phyloP scores from a whole-genome alignment of 2,113 vertebrate species.

The Scalopus aquaticus region DNA sequence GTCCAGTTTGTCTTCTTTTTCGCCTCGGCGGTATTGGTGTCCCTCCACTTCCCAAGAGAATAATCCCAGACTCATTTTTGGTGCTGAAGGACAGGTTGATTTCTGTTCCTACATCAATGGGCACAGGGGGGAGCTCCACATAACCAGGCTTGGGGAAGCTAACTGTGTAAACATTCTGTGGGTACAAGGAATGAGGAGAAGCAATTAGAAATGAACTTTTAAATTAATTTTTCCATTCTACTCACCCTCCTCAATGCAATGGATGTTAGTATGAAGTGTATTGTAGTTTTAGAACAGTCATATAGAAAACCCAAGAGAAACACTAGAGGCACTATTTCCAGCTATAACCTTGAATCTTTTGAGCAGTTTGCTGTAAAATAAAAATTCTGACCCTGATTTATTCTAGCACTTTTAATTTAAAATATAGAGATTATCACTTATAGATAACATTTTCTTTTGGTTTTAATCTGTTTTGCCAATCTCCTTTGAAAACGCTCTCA shows the following conservation, averaged over 20 bases:
- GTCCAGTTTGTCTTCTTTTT: slow-evolving; percentile 90
- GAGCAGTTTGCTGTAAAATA: neutral
- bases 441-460: neutral
- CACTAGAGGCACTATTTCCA: neutral
- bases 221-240: neutral
- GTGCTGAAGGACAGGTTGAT: slow-evolving; percentile 98
- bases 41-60: slow-evolving; percentile 91
- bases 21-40: slow-evolving; percentile 85
- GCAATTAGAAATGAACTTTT: slow-evolving; percentile 9
- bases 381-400: neutral
- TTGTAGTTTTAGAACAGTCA: slow-evolving; percentile 1
- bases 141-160: slow-evolving; percentile 95
- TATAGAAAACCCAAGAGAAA: neutral
- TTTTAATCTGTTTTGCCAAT: slow-evolving; percentile 47
- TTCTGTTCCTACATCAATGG: slow-evolving; percentile 90
- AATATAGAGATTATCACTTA: neutral
- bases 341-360: neutral
- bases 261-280: slow-evolving; percentile 37
- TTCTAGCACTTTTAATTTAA: slow-evolving; percentile 55
- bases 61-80: slow-evolving; percentile 91
- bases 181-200: slow-evolving; percentile 18
- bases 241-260: neutral
- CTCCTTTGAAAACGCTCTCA: slow-evolving; percentile 25
- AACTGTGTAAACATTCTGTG: slow-evolving; percentile 94
- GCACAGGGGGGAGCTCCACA: slow-evolving; percentile 90